Conservation (phyloP, 1,140 invertebrate species). For the Drosophila simulans region DNA sequence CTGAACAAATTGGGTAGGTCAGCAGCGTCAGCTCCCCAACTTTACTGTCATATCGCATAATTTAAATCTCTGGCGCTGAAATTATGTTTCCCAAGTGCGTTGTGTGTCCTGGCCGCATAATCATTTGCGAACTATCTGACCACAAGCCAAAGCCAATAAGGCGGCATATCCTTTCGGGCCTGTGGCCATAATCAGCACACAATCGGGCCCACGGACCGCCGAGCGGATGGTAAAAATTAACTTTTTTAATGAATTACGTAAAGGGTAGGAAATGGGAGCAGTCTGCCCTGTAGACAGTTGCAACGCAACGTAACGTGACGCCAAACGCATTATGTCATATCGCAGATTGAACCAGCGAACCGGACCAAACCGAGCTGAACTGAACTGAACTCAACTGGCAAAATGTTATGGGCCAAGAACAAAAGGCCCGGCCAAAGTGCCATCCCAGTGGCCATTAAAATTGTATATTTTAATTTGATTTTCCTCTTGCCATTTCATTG, state of each 20-base stretch:
- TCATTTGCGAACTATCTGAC: conserved; percentile 61
- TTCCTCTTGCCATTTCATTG: conserved; percentile 59
- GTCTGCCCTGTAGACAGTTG: conserved; percentile 31
- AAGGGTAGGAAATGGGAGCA: not conserved
- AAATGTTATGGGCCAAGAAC: conserved; percentile 71
- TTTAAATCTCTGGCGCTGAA: conserved; percentile 42
- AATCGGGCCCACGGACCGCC: conserved; percentile 62
- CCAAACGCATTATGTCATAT: conserved; percentile 82
- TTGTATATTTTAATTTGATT: conserved; percentile 83
- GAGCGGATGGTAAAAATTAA: conserved; percentile 78
- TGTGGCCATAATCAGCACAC: conserved; percentile 73
- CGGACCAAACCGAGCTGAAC: conserved; percentile 49
- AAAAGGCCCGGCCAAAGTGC: conserved; percentile 46
- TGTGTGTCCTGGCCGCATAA: conserved; percentile 44
- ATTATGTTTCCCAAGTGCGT: conserved; percentile 54
- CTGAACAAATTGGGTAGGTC: not conserved
- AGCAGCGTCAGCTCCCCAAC: not conserved
- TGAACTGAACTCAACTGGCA: conserved; percentile 41
- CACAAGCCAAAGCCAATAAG: conserved; percentile 57
- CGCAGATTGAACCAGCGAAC: conserved; percentile 76
- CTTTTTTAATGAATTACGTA: conserved; percentile 80
- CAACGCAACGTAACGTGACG: conserved; percentile 74
- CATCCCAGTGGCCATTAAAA: conserved; percentile 71
- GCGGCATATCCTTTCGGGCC: conserved; percentile 66
- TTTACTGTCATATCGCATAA: not conserved